Base-by-base conservation (phyloP, 2,113 vertebrate genomes). In the Clarias macrocephalus region DNA sequence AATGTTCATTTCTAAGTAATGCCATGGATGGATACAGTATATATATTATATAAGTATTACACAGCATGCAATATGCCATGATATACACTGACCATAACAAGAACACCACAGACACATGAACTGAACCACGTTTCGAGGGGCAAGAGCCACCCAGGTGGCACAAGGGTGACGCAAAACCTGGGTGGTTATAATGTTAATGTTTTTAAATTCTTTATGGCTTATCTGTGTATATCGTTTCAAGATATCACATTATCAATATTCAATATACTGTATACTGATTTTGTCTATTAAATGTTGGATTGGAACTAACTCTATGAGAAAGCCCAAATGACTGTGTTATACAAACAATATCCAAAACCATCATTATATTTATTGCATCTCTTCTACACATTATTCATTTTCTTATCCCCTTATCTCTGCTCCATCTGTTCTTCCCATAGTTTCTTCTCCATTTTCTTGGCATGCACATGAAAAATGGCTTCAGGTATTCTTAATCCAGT, bases 391-490 rank as follows among this genome's bases (percentile, higher is more conserved):
- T 48, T 83, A 68, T 25, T 60, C n/a, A 37, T 85, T n/a, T 25
- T 37, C 10, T 76, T 63, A 75, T 18, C 42, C 56, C 0, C 5
- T 33, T 42, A 18, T 11, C 37, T 57, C 25, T 30, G n/a, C 25
- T 59, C 60, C 82, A 66, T 60, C 82, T 73, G 66, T 52, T 84
- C 81, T 84, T 82, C 66, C 13, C 2, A 73, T 23, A 37, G 62
- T 82, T 82, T 87, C 52, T 85, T 28, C 0, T 85, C 59, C 68
- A 18, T 48, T 68, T 28, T 25, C 72, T 18, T 80, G 33, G 82
- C 72, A 80, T 60, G 30, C 42, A 59, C 33, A 11, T 72, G 3
- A 30, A 85, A 82, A 72, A 84, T n/a, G 82, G 81, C 63, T 86
- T 79, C 37, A 59, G 52, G 72, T 82, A 56, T n/a, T 42, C 48